Conservation (phyloP, 2,797 vertebrate genomes). For the Rhinella marina region DNA sequence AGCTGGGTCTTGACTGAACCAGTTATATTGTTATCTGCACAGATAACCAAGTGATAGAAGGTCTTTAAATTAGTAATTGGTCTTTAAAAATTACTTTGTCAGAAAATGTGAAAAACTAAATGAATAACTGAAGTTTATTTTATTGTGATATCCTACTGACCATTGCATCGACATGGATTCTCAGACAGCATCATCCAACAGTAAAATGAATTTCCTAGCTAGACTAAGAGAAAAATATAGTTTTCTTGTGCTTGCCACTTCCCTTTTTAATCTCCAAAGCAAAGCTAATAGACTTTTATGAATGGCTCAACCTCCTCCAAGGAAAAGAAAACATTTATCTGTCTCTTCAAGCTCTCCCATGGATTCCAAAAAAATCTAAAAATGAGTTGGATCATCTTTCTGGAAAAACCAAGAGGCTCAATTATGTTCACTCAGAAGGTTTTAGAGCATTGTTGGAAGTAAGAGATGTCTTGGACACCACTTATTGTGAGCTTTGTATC, state of each 20-base stretch:
- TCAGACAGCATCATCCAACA: background rate
- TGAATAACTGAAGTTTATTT: background rate
- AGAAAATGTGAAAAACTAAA: no score
- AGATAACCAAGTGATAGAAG: background rate
- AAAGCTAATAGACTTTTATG: background rate
- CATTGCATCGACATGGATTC: no score
- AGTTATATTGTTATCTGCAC: background rate
- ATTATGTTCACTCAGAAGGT: background rate
- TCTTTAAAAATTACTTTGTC: background rate
- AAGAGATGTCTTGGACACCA: background rate
- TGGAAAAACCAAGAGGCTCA: background rate
- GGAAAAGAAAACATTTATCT: conserved; percentile 6
- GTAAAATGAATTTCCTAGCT: background rate
- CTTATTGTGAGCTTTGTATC: background rate
- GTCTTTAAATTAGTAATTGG: background rate
- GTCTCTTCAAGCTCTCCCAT: background rate
- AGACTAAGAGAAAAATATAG: background rate
- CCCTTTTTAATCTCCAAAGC: background rate
- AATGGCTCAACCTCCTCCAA: background rate
- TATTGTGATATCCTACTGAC: background rate
- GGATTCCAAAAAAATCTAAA: background rate
- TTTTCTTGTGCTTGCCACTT: background rate
- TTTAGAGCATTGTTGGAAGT: background rate
- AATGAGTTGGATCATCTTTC: background rate
- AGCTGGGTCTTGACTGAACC: background rate